phyloP scores from a whole-genome alignment of 2,888 invertebrate species.

The Yponomeuta plumbellus region DNA sequence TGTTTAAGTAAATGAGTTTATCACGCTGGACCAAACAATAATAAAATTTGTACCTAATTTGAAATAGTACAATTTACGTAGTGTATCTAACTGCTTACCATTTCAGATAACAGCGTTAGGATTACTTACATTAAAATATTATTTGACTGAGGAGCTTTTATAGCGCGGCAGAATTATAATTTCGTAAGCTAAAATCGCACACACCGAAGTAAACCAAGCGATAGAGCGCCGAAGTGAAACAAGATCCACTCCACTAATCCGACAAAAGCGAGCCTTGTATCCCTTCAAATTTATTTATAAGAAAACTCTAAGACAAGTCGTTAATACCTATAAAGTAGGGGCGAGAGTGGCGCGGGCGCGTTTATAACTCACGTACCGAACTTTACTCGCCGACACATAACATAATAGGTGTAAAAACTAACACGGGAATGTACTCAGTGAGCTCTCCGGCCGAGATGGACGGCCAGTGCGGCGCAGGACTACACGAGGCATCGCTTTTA shows the following conservation, averaged over 20 bases:
- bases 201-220: constrained; percentile 52
- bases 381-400: constrained; percentile 77
- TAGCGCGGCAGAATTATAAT: neutral
- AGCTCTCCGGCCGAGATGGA: constrained; percentile 57
- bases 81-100: too few species aligned
- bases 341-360: constrained; percentile 75
- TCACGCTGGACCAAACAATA: too few species aligned
- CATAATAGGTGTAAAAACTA: constrained; percentile 78
- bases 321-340: constrained; percentile 78
- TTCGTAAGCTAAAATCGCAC: constrained; percentile 35
- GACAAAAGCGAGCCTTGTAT: constrained; percentile 77
- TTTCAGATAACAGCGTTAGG: too few species aligned
- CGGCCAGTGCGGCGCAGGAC: constrained; percentile 37
- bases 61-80: too few species aligned
- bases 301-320: constrained; percentile 78
- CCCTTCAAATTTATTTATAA: constrained; percentile 78
- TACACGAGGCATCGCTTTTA: neutral
- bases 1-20: too few species aligned
- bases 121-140: neutral
- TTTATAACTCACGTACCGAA: constrained; percentile 78
- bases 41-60: too few species aligned
- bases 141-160: neutral
- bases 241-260: constrained; percentile 77
- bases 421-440: constrained; percentile 77
- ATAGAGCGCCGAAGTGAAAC: constrained; percentile 74